Evolutionary conservation across 2,113 vertebrate species (phyloP).

Genomic region (Hucho hucho): DNA sequence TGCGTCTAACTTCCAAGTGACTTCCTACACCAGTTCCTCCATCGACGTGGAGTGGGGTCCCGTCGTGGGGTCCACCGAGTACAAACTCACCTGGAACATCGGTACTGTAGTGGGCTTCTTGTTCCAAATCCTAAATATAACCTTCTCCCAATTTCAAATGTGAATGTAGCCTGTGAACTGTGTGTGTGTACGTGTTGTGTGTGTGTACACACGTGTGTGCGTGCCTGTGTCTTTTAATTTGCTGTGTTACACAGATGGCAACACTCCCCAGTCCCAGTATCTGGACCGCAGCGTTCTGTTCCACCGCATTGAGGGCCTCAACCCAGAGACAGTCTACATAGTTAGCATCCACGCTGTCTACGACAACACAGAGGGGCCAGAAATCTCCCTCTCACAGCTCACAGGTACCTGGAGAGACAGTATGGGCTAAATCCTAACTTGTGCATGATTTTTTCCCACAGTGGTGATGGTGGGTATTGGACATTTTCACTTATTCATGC

Average conservation of each 20-base stretch:
- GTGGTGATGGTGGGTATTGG: not conserved
- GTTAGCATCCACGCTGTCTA: conserved; percentile 78
- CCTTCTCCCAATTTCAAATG: not conserved
- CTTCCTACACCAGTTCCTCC: conserved; percentile 75
- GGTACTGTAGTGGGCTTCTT: too few relatives aligned
- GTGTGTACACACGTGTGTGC: not conserved
- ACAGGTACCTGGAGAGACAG: conserved; percentile 71
- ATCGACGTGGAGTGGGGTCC: conserved; percentile 80
- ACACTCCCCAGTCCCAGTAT: conserved; percentile 65
- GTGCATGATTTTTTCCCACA: not conserved
- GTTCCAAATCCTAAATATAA: too few relatives aligned
- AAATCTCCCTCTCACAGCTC: conserved; percentile 77
- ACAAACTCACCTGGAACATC: conserved; percentile 81
- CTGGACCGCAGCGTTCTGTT: conserved; percentile 68
- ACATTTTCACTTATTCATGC: not conserved
- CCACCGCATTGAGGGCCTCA: conserved; percentile 69
- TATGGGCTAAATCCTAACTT: not conserved
- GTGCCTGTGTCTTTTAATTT: too few relatives aligned
- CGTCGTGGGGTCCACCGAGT: conserved; percentile 82
- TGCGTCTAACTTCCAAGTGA: conserved; percentile 84
- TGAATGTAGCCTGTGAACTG: not conserved
- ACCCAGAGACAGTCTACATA: conserved; percentile 72
- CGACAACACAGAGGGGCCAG: conserved; percentile 77
- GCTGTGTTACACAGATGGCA: conserved; percentile 53
- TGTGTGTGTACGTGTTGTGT: not conserved